Evolutionary conservation across 2,888 invertebrate species (phyloP).

Genomic region (Tillus elongatus): DNA sequence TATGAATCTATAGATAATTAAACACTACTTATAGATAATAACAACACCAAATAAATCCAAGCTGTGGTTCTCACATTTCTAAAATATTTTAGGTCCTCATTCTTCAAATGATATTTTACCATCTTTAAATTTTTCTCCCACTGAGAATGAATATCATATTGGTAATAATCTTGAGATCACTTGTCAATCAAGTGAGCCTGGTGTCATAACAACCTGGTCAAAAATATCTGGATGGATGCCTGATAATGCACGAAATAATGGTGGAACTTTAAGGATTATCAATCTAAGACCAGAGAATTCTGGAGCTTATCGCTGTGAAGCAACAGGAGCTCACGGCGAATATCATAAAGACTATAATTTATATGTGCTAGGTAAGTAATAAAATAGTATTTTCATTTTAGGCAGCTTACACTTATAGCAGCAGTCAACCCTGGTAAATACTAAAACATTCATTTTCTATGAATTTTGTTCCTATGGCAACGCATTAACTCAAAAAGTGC

Average conservation of each 20-base stretch:
- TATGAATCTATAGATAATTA: too few species aligned
- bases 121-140: slow-evolving; percentile 27
- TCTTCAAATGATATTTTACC: too few species aligned
- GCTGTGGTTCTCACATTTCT: too few species aligned
- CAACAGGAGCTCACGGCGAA: slow-evolving; percentile 37
- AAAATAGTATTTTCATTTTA: slow-evolving; percentile 4
- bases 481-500: too few species aligned
- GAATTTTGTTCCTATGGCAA: too few species aligned
- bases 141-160: slow-evolving; percentile 34
- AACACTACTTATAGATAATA: too few species aligned
- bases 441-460: too few species aligned
- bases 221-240: slow-evolving; percentile 50
- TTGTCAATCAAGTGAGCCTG: slow-evolving; percentile 50
- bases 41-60: too few species aligned
- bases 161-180: slow-evolving; percentile 56
- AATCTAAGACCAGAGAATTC: slow-evolving; percentile 52
- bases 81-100: too few species aligned
- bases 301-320: slow-evolving; percentile 61
- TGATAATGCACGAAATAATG: slow-evolving; percentile 49
- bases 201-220: slow-evolving; percentile 53
- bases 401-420: too few species aligned
- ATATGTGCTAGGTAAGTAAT: slow-evolving; percentile 47
- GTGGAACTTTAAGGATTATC: slow-evolving; percentile 48
- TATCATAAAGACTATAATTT: slow-evolving; percentile 51
- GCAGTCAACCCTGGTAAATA: too few species aligned